A percentile compares a stretch with the other conserved stretches of the same genome.
These are phyloP conservation scores for Sipha flava DNA, from an alignment of 1,140 invertebrate species.

Conservation along the genomic window DNA sequence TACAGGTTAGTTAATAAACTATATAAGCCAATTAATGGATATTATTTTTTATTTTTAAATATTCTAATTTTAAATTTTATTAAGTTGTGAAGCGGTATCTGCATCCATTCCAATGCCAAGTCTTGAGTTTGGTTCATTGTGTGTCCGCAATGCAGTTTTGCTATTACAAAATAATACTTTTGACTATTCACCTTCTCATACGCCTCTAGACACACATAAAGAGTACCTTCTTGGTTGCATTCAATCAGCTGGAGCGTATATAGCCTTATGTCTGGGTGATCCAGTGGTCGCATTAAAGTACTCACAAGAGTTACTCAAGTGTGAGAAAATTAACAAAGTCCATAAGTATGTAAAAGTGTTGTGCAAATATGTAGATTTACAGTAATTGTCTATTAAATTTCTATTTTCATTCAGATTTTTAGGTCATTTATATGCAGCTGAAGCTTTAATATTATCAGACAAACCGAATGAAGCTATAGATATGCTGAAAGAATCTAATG, in stretches of 20 bases:
- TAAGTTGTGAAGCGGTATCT: conserved; percentile 54
- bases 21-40: too few species aligned
- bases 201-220: conserved; percentile 11
- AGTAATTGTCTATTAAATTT: conserved; percentile 36
- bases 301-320: conserved; percentile 44
- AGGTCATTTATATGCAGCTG: conserved; percentile 79
- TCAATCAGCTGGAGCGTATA: conserved; percentile 70
- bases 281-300: conserved; percentile 69
- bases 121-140: conserved; percentile 82
- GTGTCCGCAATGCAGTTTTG: conserved; percentile 72
- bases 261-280: conserved; percentile 75
- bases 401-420: conserved; percentile 56
- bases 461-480: conserved; percentile 74
- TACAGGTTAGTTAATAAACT: conserved; percentile 44
- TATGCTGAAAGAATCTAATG: conserved; percentile 69
- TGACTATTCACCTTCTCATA: conserved; percentile 8
- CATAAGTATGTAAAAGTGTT: not conserved
- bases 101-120: conserved; percentile 75
- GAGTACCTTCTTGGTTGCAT: conserved; percentile 50
- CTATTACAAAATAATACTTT: conserved; percentile 30
- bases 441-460: conserved; percentile 76
- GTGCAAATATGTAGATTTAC: not conserved
- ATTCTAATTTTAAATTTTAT: not conserved
- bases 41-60: not conserved
- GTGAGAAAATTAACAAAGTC: conserved; percentile 13